A percentile compares a stretch with the other conserved stretches of the same genome.
phyloP scores from a whole-genome alignment of 2,888 invertebrate species.

The Aromia moschata region DNA sequence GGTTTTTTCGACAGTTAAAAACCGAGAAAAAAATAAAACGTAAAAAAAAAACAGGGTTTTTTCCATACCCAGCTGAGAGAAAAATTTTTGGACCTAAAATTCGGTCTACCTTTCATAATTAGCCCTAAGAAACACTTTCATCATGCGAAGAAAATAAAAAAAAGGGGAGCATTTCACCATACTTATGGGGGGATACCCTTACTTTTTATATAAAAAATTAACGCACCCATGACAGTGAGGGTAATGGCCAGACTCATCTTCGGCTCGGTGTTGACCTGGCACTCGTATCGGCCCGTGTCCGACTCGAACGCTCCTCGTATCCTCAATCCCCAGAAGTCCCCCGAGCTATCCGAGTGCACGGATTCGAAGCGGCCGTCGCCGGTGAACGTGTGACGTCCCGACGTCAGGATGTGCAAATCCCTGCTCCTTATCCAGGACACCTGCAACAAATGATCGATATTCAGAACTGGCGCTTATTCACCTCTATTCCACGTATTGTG shows the following conservation, averaged over 20 bases:
- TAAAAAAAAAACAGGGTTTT: too few species aligned
- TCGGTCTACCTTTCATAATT: too few species aligned
- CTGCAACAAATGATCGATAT: constrained; percentile 61
- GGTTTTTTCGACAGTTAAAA: too few species aligned
- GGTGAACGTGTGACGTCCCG: constrained; percentile 72
- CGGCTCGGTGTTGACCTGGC: constrained; percentile 79
- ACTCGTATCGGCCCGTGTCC: constrained; percentile 77
- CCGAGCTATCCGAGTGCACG: constrained; percentile 63
- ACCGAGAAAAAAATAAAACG: too few species aligned
- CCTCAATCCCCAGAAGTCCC: constrained; percentile 69
- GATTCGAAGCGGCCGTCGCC: constrained; percentile 73
- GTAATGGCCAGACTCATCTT: constrained; percentile 76
- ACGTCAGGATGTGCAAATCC: constrained; percentile 76
- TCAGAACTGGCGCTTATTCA: constrained; percentile 23
- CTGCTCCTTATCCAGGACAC: constrained; percentile 78
- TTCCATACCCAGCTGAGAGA: too few species aligned
- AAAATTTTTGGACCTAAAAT: too few species aligned
- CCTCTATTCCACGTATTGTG: constrained; percentile 18
- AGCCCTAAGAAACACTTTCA: too few species aligned
- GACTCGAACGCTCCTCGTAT: constrained; percentile 68
- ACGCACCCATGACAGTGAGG: constrained; percentile 71
- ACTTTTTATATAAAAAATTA: too few species aligned
- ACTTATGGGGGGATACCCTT: too few species aligned
- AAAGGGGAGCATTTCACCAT: too few species aligned
- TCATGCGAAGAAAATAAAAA: too few species aligned